Percentiles rank a stretch among this genome's conserved stretches.
Conservation (phyloP, 2,797 vertebrate genomes). For the Eulemur mongoz region DNA sequence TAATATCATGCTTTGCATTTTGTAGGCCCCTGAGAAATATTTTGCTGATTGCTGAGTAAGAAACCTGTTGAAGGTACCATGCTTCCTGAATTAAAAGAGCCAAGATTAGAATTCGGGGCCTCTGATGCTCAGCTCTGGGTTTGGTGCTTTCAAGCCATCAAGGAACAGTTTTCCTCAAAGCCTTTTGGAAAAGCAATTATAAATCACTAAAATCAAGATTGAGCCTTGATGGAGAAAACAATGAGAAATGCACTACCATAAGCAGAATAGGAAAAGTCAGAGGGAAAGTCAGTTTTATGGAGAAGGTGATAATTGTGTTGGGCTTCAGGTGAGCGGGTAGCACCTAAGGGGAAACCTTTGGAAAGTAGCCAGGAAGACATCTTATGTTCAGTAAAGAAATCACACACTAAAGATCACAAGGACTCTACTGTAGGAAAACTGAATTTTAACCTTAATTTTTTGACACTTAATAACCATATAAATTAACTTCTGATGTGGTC, state of each 20-base stretch:
- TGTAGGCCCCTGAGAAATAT: background rate
- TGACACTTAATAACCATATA: background rate
- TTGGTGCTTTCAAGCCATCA: background rate
- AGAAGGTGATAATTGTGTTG: background rate
- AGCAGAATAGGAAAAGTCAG: background rate
- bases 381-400: background rate
- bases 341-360: background rate
- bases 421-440: background rate
- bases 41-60: background rate
- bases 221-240: background rate
- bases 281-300: background rate
- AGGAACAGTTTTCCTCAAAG: background rate
- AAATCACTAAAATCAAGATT: conserved; percentile 48
- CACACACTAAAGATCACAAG: background rate
- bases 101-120: background rate
- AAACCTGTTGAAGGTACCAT: background rate
- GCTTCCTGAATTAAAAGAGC: background rate
- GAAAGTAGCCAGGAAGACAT: background rate
- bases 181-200: conserved; percentile 11
- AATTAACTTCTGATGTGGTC: conserved; percentile 15
- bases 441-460: conserved; percentile 21
- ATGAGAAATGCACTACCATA: background rate
- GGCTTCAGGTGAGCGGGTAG: background rate
- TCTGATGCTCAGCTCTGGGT: background rate
- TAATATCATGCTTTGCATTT: background rate